phyloP scores from a whole-genome alignment of 2,113 vertebrate species.

The Saguinus midas region DNA sequence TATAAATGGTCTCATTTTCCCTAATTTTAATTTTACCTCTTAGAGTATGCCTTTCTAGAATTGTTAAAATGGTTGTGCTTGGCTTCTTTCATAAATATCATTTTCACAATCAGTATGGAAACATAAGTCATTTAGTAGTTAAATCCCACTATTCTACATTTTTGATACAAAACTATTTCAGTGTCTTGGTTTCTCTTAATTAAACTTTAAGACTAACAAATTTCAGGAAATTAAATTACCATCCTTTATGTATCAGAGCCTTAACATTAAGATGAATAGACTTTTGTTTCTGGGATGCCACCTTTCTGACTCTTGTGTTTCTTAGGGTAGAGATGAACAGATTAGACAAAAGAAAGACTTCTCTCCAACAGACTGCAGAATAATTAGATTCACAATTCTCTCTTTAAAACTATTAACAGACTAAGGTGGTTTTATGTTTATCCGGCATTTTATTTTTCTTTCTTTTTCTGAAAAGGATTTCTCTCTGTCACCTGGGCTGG shows the following conservation, averaged over 20 bases:
- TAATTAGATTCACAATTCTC: neutral
- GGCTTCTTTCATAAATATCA: conserved; percentile 77
- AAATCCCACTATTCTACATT: conserved; percentile 61
- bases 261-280: neutral
- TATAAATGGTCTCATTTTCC: conserved; percentile 84
- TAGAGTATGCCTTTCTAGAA: conserved; percentile 74
- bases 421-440: neutral
- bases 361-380: neutral
- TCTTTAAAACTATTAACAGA: neutral
- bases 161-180: conserved; percentile 66
- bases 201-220: conserved; percentile 62
- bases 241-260: conserved; percentile 47
- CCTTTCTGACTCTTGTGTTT: neutral
- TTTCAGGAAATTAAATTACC: conserved; percentile 64
- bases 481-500: too few species aligned
- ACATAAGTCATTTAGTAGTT: conserved; percentile 61
- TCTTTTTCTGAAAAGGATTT: too few species aligned
- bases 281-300: neutral
- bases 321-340: neutral
- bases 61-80: conserved; percentile 78
- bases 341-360: neutral
- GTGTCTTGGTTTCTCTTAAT: conserved; percentile 58
- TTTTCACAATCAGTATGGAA: conserved; percentile 72
- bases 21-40: conserved; percentile 85
- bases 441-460: neutral